Evolutionary conservation across 1,140 invertebrate species (phyloP).

Genomic region (Drosophila dunni): DNA sequence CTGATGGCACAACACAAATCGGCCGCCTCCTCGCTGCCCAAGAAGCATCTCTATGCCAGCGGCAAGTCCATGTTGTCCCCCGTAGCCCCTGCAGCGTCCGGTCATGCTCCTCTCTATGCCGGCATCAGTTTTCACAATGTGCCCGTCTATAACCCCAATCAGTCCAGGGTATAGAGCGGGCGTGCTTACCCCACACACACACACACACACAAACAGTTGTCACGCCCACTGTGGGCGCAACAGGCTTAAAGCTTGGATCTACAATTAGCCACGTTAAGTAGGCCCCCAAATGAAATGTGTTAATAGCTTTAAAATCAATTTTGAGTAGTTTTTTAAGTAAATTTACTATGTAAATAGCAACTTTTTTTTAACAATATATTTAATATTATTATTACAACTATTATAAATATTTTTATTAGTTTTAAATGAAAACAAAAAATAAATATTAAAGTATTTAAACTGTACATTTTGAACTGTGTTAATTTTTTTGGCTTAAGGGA

Average conservation of each 20-base stretch:
- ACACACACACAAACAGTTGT: background rate
- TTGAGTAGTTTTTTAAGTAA: constrained; percentile 32
- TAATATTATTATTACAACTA: constrained; percentile 21
- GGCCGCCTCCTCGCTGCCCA: constrained; percentile 47
- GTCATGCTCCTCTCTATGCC: constrained; percentile 68
- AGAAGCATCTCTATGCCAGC: constrained; percentile 76
- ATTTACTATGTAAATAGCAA: constrained; percentile 28
- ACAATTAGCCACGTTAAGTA: constrained; percentile 9
- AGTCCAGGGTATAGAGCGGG: constrained; percentile 65
- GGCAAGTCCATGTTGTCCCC: constrained; percentile 63
- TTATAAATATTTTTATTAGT: constrained; percentile 6
- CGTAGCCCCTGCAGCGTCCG: background rate
- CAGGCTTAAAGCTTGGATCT: constrained; percentile 51
- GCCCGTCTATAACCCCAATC: constrained; percentile 75
- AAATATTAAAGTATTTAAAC: constrained; percentile 18
- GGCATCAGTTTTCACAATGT: constrained; percentile 84
- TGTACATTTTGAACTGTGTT: background rate
- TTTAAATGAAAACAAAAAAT: constrained; percentile 18
- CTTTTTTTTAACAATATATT: constrained; percentile 28
- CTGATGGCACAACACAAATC: constrained; percentile 53
- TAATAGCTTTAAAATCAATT: constrained; percentile 68
- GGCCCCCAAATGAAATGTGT: constrained; percentile 70
- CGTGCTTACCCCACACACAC: background rate
- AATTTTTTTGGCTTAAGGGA: background rate
- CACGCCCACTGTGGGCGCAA: constrained; percentile 2